A percentile compares a stretch with the other conserved stretches of the same genome.
Evolutionary conservation across 2,797 vertebrate genomes (phyloP).

Genomic region (Gobionotothen gibberifrons): DNA sequence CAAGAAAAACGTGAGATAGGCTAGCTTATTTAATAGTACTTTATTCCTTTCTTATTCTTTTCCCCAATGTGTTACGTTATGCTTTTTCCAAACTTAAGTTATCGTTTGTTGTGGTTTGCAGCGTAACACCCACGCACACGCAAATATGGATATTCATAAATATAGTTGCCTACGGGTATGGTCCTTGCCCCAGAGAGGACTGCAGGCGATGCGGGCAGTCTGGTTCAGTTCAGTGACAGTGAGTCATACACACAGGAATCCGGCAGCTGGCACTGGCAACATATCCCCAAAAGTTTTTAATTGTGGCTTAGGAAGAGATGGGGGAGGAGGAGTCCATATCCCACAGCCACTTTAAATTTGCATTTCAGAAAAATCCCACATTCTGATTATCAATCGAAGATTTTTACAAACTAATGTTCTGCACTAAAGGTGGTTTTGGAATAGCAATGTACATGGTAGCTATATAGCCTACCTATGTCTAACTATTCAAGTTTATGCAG

Average conservation of each 20-base stretch:
- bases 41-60: not conserved
- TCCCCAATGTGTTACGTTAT: no score
- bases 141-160: not conserved
- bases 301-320: not conserved
- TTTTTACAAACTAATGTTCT: not conserved
- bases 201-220: not conserved
- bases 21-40: not conserved
- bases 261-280: slow-evolving; percentile 38
- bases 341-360: no score
- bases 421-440: no score
- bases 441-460: no score
- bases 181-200: not conserved
- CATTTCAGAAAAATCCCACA: not conserved
- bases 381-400: not conserved
- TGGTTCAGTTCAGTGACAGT: slow-evolving; percentile 52
- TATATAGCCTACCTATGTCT: no score
- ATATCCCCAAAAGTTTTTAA: not conserved
- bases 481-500: no score
- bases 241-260: slow-evolving; percentile 66
- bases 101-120: not conserved
- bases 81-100: not conserved
- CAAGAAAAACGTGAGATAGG: no score
- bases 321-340: not conserved
- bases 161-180: not conserved
- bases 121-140: not conserved